phyloP scores from a whole-genome alignment of 2,113 vertebrate genomes.

The Clupea harengus region DNA sequence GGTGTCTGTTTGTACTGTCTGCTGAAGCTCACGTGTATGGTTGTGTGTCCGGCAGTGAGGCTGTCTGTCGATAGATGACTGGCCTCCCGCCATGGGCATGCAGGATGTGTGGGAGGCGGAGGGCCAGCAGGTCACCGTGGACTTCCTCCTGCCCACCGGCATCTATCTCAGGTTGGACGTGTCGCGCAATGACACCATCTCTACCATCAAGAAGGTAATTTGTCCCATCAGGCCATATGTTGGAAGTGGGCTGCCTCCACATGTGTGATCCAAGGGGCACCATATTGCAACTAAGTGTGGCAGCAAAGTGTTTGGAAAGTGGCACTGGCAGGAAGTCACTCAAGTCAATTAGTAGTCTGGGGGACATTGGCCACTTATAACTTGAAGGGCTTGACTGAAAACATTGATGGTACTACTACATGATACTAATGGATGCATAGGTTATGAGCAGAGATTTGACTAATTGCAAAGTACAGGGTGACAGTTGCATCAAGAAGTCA shows the following conservation, averaged over 20 bases:
- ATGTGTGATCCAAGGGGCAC: background rate
- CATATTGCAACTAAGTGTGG: background rate
- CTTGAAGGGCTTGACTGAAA: background rate
- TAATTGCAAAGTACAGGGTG: background rate
- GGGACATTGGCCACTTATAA: background rate
- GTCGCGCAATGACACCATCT: constrained; percentile 85
- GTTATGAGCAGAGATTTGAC: background rate
- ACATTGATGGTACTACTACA: background rate
- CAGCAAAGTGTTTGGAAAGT: background rate
- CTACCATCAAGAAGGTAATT: constrained; percentile 86
- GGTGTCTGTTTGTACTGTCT: background rate
- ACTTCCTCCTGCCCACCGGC: constrained; percentile 93
- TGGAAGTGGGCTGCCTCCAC: background rate
- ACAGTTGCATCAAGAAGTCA: background rate
- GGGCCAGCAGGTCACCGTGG: constrained; percentile 82
- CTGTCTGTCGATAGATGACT: constrained; percentile 71
- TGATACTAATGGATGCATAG: too few relatives aligned
- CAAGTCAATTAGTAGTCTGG: too few relatives aligned
- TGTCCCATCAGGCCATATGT: background rate
- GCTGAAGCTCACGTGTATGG: constrained; percentile 9
- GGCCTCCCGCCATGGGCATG: constrained; percentile 86
- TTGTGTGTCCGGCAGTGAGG: constrained; percentile 62
- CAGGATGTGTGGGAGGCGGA: constrained; percentile 90
- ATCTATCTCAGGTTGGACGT: constrained; percentile 90
- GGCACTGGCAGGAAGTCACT: background rate